phyloP scores from a whole-genome alignment of 2,113 vertebrate genomes.

The Entosphenus tridentatus region DNA sequence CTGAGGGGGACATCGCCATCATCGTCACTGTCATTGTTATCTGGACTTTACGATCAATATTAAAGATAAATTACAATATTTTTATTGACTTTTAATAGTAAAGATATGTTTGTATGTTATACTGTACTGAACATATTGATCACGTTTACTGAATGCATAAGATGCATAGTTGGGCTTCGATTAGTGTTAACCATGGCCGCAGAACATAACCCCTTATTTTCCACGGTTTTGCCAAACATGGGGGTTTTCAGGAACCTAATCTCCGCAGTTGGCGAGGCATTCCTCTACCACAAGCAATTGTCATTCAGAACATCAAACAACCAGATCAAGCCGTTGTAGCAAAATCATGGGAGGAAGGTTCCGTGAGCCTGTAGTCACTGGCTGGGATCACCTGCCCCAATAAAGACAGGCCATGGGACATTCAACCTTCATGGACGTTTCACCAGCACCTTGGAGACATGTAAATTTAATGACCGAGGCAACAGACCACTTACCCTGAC shows the following conservation, averaged over 20 bases:
- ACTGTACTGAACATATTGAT: not conserved
- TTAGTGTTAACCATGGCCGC: not conserved
- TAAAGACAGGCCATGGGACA: too few relatives aligned
- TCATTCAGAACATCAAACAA: too few relatives aligned
- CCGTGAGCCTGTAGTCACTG: too few relatives aligned
- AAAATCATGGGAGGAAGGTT: too few relatives aligned
- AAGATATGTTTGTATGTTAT: not conserved
- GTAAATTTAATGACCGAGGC: too few relatives aligned
- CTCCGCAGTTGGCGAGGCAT: not conserved
- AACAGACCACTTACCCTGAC: too few relatives aligned
- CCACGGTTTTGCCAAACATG: not conserved
- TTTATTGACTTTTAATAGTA: not conserved
- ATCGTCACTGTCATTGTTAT: not conserved
- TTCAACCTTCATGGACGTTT: too few relatives aligned
- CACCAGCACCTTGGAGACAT: too few relatives aligned
- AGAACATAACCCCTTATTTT: not conserved
- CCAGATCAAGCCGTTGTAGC: too few relatives aligned
- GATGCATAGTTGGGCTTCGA: not conserved
- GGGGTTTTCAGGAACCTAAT: not conserved
- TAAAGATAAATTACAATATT: slow-evolving; percentile 3
- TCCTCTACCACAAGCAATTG: not conserved
- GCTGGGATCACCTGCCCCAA: too few relatives aligned
- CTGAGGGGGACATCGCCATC: not conserved
- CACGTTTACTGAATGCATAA: not conserved
- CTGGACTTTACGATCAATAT: slow-evolving; percentile 1